Evolutionary conservation across 2,888 invertebrate genomes (phyloP).

Genomic region (Antheraea yamamai): DNA sequence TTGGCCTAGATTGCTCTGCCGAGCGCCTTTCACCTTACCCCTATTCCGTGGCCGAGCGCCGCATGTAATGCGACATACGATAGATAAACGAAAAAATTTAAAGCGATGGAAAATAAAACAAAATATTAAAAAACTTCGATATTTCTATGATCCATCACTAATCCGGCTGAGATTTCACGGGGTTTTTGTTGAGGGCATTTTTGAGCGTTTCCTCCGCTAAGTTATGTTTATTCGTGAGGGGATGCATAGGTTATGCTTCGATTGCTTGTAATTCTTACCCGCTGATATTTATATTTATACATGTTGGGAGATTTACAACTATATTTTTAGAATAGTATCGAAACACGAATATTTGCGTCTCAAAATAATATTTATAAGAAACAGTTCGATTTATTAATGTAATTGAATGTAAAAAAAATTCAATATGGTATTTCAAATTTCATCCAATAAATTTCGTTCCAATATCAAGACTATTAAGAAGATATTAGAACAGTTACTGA

Average conservation of each 20-base stretch:
- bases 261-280: conserved; percentile 57
- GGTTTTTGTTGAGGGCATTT: conserved; percentile 62
- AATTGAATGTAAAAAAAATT: neutral
- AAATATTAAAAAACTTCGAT: neutral
- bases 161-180: conserved; percentile 66
- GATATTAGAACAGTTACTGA: no score
- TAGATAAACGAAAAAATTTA: no score
- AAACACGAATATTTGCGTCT: neutral
- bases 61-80: no score
- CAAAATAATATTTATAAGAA: neutral
- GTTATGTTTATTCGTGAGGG: conserved; percentile 58
- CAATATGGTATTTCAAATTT: no score
- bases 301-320: conserved; percentile 28
- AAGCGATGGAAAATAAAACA: neutral
- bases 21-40: no score
- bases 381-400: neutral
- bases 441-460: neutral
- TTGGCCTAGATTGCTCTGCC: no score
- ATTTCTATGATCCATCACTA: neutral
- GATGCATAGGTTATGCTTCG: conserved; percentile 49
- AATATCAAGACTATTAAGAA: neutral
- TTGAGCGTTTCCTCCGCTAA: conserved; percentile 58
- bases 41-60: no score
- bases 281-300: conserved; percentile 48
- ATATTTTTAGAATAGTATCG: conserved; percentile 20